Base-by-base conservation (phyloP, 2,888 invertebrate genomes). In the Norana najaformis region DNA sequence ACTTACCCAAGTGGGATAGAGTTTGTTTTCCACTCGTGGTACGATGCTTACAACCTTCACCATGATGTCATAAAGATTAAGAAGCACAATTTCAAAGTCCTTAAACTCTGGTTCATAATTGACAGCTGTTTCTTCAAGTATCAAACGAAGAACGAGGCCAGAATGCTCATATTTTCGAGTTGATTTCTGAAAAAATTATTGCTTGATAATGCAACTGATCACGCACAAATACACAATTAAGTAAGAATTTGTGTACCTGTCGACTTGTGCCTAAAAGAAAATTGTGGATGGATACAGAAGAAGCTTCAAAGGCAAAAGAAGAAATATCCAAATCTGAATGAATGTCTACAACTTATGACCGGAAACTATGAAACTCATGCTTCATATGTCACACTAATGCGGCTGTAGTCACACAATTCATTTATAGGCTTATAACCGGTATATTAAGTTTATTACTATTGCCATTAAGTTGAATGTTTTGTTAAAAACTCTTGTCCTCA, bases 1-100 rank as follows among this genome's bases (percentile, higher is more conserved):
- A 37, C 85, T 94, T 91, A 95, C 94, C 94, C 95, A 96, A 94
- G 97, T 97, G 92, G 97, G 96, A 94, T 97, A 97, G n/a, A 95
- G 94, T 88, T 97, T 96, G 1, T 96, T 97, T 95, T 98, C 98
- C 85, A 98, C 96, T 90, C 97, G 96, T 1, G 97, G 97, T 90
- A 97, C 95, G 82, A 96, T 96, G 91, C 96, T 95, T 41, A 97
- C 96, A 0, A 97, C 96, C 91, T 96, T 96, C 20, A 97, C 96
- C 92, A 98, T 96, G 30, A 96, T 96, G 92, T 97, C 97, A 92
- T 97, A 96, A 35, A 97, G 95, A 88, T 96, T 95, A 82, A 97
- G 94, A 1, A 98, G 95, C 91, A 96, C 96, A 89, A 96, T 96
- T 92, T 96, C 96, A 93, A 98, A 97, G 93, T 96, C 96, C 90